Base-by-base conservation (phyloP, 2,113 vertebrate species). In the Entosphenus tridentatus region DNA sequence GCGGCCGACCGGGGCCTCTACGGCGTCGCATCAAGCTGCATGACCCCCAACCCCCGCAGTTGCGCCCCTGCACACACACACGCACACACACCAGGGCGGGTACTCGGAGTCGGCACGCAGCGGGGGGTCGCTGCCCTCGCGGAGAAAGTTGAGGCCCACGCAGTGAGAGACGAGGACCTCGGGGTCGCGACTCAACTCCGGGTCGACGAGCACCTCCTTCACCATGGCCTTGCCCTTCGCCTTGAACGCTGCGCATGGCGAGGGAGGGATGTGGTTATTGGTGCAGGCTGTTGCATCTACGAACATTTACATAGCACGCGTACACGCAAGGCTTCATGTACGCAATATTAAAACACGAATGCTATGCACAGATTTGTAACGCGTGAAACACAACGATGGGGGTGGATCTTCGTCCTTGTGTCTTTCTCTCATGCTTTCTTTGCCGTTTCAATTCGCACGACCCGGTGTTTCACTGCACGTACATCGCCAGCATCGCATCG, bases 101-200 rank as follows among this genome's bases (percentile, higher is more conserved):
- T 97, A 97, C 68, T 93, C 83, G 0, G 81, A 75, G 0, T 77
- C 76, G 0, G 83, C 75, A 73, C 84, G 87, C 70, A 97, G 77
- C 55, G 73, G 74, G 68, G 92, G 86, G 39, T 95, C 88, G 0
- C 82, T 81, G 9, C 89, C 86, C 7, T 85, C 78, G 73, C 89
- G 90, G 70, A 82, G 83, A 74, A 92, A 84, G 69, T 91, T 96
- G 18, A 80, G 84, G 0, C 92, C 90, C 70, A 93, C 82, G 72
- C 88, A 87, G 0, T 88, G 69, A 1, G 84, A 78, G 55, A 82
- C 77, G 6, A 97, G 83, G 74, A 56, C 75, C 8, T 71, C 14
- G 0, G 89, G 81, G 72, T 97, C 89, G 13, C 78, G 89, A 74
- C 89, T 95, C 67, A 93, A 81, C 5, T 91, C 87, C 0, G 90